These are phyloP conservation scores for Sphenodon punctatus DNA, from an alignment of 2,797 vertebrate species.

Conservation along the genomic window DNA sequence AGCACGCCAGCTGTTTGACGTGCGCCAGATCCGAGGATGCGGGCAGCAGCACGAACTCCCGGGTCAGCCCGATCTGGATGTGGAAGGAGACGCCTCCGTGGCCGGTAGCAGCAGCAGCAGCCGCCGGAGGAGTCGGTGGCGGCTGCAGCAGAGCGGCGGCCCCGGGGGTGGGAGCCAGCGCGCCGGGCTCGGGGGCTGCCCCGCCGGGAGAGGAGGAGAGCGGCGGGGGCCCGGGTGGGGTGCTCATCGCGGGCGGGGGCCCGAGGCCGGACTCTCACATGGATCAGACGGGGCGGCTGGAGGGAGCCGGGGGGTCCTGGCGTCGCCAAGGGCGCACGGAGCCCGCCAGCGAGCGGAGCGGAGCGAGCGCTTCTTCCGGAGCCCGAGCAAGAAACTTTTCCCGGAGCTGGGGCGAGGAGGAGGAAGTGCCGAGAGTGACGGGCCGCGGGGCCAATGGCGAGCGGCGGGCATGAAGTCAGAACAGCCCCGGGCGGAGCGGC, in stretches of 20 bases:
- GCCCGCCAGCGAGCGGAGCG: conserved; percentile 12
- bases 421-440: conserved; percentile 85
- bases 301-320: neutral
- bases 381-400: neutral
- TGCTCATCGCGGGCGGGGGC: neutral
- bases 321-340: neutral
- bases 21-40: conserved; percentile 85
- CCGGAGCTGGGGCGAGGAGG: conserved; percentile 37
- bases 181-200: conserved; percentile 9
- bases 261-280: neutral
- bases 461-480: conserved; percentile 24
- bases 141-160: conserved; percentile 6
- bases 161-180: too few species aligned
- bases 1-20: conserved; percentile 90
- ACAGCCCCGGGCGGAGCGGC: neutral
- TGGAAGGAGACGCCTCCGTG: conserved; percentile 86
- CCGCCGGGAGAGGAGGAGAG: too few species aligned
- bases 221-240: neutral
- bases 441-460: conserved; percentile 72
- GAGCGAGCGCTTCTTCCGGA: neutral
- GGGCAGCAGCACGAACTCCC: conserved; percentile 87
- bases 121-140: neutral
- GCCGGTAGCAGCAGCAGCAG: neutral
- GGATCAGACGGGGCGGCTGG: neutral
- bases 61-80: conserved; percentile 90